Conservation (phyloP, 1,140 invertebrate genomes). For the Eupeodes corollae region DNA sequence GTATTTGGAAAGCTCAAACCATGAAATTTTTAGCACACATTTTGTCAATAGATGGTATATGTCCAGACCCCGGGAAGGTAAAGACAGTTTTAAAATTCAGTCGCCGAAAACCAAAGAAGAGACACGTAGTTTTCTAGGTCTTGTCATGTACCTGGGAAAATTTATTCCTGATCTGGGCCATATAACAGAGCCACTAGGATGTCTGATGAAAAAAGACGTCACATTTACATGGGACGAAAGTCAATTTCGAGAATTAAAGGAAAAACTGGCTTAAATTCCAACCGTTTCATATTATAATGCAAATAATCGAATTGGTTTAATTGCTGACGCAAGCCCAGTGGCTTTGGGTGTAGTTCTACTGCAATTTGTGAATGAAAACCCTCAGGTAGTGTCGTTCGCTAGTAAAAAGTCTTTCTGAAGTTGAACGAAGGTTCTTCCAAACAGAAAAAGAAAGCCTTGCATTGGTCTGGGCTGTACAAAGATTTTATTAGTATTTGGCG, state of each 20-base stretch:
- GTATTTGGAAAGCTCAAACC: slow-evolving; percentile 11
- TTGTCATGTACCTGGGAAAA: slow-evolving; percentile 25
- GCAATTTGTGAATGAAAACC: slow-evolving; percentile 7
- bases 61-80: slow-evolving; percentile 10
- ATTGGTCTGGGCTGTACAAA: slow-evolving; percentile 26
- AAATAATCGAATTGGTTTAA: slow-evolving; percentile 12
- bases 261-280: slow-evolving; percentile 9
- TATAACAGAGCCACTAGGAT: slow-evolving; percentile 9
- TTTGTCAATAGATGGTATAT: slow-evolving; percentile 10
- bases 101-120: slow-evolving; percentile 16
- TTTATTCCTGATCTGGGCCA: slow-evolving; percentile 20
- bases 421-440: slow-evolving; percentile 30
- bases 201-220: slow-evolving; percentile 6
- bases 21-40: slow-evolving; percentile 12
- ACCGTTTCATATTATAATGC: slow-evolving; percentile 8
- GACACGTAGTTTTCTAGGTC: slow-evolving; percentile 25
- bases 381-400: slow-evolving; percentile 20
- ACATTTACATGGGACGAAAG: slow-evolving; percentile 7
- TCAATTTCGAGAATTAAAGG: slow-evolving; percentile 15
- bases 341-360: background rate
- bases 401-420: slow-evolving; percentile 20
- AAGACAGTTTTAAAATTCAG: slow-evolving; percentile 8
- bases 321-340: slow-evolving; percentile 7
- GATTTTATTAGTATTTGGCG: slow-evolving; percentile 17
- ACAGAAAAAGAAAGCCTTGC: slow-evolving; percentile 32